Percentiles rank a stretch among this genome's conserved stretches.
These are phyloP conservation scores for Onychomys leucogaster DNA, from an alignment of 2,797 vertebrate species.

Conservation along the genomic window DNA sequence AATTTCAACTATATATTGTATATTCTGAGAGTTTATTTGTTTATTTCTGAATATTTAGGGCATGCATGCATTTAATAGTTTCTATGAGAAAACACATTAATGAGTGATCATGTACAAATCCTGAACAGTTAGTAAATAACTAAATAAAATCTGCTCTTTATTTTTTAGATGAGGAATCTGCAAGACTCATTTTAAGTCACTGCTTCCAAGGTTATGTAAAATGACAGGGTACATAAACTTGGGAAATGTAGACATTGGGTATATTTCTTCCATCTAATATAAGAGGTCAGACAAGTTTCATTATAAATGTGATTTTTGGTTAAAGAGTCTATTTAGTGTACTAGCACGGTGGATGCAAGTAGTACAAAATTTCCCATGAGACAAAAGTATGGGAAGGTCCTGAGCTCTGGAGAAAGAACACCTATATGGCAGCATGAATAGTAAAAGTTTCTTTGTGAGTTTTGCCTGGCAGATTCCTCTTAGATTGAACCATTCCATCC, in stretches of 20 bases:
- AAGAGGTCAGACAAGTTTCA: no score
- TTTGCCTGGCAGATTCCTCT: neutral
- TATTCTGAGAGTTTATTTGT: neutral
- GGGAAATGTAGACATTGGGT: rapidly evolving
- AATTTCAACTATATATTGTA: neutral
- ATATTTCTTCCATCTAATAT: neutral
- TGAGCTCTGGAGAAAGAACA: neutral
- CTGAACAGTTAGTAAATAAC: neutral
- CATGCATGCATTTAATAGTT: rapidly evolving
- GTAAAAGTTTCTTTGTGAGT: neutral
- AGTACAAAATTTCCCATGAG: neutral
- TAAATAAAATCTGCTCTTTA: neutral
- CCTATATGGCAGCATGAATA: rapidly evolving
- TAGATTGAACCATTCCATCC: neutral
- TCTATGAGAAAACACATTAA: neutral
- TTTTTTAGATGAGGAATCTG: neutral
- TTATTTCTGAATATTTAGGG: neutral
- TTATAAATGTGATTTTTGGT: neutral
- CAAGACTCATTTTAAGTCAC: neutral
- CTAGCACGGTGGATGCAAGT: neutral
- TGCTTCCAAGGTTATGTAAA: neutral
- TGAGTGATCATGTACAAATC: neutral
- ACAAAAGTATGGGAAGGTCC: no score
- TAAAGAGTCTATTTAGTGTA: neutral
- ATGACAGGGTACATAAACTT: neutral